Conservation (phyloP, 2,797 vertebrate genomes). For the Scarus forsteni region DNA sequence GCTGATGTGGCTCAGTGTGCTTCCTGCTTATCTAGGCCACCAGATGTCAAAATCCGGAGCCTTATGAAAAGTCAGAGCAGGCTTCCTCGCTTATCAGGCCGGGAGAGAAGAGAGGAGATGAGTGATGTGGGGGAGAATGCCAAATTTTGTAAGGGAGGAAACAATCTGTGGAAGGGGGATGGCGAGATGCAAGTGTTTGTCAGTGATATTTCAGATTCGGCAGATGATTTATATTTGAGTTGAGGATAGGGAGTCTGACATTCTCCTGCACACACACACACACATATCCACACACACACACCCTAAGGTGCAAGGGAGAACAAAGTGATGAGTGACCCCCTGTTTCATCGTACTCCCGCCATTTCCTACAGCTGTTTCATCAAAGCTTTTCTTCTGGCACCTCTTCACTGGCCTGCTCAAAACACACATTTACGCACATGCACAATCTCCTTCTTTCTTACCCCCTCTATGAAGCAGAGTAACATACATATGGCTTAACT, state of each 20-base stretch:
- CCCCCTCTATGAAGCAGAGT: slow-evolving; percentile 18
- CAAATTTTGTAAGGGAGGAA: slow-evolving; percentile 32
- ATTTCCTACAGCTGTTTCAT: slow-evolving; percentile 68
- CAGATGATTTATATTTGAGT: slow-evolving; percentile 50
- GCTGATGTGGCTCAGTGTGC: slow-evolving; percentile 65
- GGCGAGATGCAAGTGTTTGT: slow-evolving; percentile 18
- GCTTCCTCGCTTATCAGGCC: slow-evolving; percentile 25
- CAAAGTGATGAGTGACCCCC: slow-evolving; percentile 70
- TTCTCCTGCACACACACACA: slow-evolving; percentile 3
- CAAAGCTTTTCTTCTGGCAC: slow-evolving; percentile 68
- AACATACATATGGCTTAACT: slow-evolving; percentile 44
- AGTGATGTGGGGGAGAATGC: slow-evolving; percentile 42
- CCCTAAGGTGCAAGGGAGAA: slow-evolving; percentile 53
- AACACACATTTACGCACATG: slow-evolving; percentile 1
- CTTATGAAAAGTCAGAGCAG: slow-evolving; percentile 32
- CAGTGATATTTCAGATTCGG: slow-evolving; percentile 42
- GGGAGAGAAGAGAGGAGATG: slow-evolving; percentile 24
- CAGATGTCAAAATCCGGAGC: slow-evolving; percentile 72
- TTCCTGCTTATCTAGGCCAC: slow-evolving; percentile 78
- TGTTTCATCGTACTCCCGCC: slow-evolving; percentile 51
- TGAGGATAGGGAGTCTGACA: slow-evolving; percentile 16
- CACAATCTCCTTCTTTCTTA: neutral
- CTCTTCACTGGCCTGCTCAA: slow-evolving; percentile 31
- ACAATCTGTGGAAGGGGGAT: slow-evolving; percentile 9
- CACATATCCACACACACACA: slow-evolving; percentile 11